Conservation (phyloP, 2,113 vertebrate genomes). For the Xenopus tropicalis region UCB_Xtro_10.0 CM004445.2:68389501-68390000, state of each 20-base stretch:
- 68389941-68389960: conserved; percentile 20
- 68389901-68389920: conserved; percentile 18
- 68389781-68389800: conserved; percentile 11
- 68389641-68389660: conserved; percentile 25
- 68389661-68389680: conserved; percentile 20
- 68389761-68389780: conserved; percentile 27
- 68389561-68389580: background rate
- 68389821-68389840: conserved; percentile 35
- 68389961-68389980: conserved; percentile 4
- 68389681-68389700: conserved; percentile 25
- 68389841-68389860: conserved; percentile 36
- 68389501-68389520: no score
- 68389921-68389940: conserved; percentile 15
- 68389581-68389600: background rate
- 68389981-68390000: background rate
- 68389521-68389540: no score
- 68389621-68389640: conserved; percentile 9
- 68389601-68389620: conserved; percentile 9
- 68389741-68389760: conserved; percentile 27
- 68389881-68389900: conserved; percentile 39
- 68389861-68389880: conserved; percentile 34
- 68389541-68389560: no score
- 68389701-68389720: conserved; percentile 38
- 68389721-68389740: conserved; percentile 36
- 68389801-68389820: conserved; percentile 7